These are phyloP conservation scores for Perca fluviatilis DNA, from an alignment of 2,113 vertebrate genomes.

Conservation along the genomic window DNA sequence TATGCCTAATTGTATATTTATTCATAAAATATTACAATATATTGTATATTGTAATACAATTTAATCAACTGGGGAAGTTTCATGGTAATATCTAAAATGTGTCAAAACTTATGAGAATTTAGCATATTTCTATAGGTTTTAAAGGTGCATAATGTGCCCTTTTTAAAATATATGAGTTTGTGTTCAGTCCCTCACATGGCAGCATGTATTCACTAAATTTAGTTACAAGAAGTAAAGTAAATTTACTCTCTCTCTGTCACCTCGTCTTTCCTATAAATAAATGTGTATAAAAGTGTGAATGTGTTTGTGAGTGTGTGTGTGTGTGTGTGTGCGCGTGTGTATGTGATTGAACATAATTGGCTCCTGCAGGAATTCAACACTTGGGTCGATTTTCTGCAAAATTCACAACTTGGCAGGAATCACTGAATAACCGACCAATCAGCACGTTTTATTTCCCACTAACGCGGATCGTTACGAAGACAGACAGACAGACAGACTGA, in stretches of 20 bases:
- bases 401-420: constrained; percentile 39
- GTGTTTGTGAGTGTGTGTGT: neutral
- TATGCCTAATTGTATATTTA: no score
- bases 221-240: constrained; percentile 5
- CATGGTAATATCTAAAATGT: no score
- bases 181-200: neutral
- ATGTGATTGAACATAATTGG: constrained; percentile 54
- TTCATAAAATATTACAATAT: no score
- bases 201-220: neutral
- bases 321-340: neutral
- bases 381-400: constrained; percentile 3
- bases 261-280: constrained; percentile 24
- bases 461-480: constrained; percentile 20
- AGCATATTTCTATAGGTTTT: no score
- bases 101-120: no score
- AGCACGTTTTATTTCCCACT: constrained; percentile 12
- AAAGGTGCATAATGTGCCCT: neutral
- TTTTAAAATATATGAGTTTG: neutral
- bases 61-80: no score
- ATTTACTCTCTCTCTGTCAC: neutral
- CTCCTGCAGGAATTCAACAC: constrained; percentile 37
- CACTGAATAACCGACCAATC: constrained; percentile 25
- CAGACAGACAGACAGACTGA: neutral
- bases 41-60: no score
- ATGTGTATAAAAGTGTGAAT: constrained; percentile 25